Conservation (phyloP, 2,888 invertebrate species). For the Agrypnus murinus region DNA sequence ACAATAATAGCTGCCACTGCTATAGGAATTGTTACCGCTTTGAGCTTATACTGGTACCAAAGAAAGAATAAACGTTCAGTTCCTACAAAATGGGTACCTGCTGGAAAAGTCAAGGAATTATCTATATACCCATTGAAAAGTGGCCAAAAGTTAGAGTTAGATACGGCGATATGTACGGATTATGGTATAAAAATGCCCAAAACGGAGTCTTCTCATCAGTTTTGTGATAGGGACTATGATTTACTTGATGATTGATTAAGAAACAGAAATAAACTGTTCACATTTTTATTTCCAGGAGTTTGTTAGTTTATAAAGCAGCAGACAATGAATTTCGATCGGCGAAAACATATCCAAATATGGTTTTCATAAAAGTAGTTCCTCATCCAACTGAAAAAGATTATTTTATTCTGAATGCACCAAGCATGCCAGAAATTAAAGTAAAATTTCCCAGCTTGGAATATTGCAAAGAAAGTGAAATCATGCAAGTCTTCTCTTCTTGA, state of each 20-base stretch:
- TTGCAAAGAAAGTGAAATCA: no score
- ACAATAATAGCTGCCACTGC: not conserved
- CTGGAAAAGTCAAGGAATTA: not conserved
- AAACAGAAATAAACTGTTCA: no score
- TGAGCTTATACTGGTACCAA: not conserved
- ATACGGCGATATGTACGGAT: not conserved
- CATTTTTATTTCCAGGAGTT: constrained; percentile 11
- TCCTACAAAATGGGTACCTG: not conserved
- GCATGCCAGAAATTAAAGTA: constrained; percentile 70
- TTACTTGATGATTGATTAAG: no score
- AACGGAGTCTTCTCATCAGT: constrained; percentile 58
- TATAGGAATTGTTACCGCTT: not conserved
- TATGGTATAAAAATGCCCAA: constrained; percentile 57
- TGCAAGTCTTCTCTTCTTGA: not conserved
- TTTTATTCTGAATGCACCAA: constrained; percentile 71
- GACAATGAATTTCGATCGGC: constrained; percentile 69
- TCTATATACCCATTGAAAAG: not conserved
- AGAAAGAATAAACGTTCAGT: not conserved
- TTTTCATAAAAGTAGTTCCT: constrained; percentile 70
- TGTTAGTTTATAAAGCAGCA: constrained; percentile 65
- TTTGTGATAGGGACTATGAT: constrained; percentile 65
- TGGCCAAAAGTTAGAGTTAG: not conserved
- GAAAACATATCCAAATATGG: constrained; percentile 71
- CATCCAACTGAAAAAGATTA: constrained; percentile 65
- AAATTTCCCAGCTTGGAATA: constrained; percentile 65